Conservation (phyloP, 2,888 invertebrate species). For the Synanthedon tipuliformis region DNA sequence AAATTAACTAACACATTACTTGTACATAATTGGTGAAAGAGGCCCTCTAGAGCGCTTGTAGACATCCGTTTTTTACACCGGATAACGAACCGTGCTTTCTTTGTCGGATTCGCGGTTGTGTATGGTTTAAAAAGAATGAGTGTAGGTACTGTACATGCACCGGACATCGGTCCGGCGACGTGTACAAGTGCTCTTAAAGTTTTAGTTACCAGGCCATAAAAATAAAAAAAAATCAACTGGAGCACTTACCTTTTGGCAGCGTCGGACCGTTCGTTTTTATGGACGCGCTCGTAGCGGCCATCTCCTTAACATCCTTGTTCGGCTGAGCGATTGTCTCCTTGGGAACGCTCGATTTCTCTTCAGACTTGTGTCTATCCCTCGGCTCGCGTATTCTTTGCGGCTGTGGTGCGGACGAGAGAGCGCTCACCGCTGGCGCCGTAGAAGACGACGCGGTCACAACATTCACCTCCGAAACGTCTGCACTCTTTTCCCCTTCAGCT, state of each 20-base stretch:
- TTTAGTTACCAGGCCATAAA: neutral
- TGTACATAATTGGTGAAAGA: no score
- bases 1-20: no score
- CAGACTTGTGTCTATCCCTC: slow-evolving; percentile 31
- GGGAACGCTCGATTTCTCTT: slow-evolving; percentile 19
- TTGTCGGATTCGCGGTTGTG: no score
- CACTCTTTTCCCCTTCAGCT: slow-evolving; percentile 19
- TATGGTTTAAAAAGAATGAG: no score
- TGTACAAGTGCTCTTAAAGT: neutral
- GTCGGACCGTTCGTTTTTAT: slow-evolving; percentile 36
- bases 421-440: neutral
- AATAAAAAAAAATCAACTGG: neutral
- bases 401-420: slow-evolving; percentile 7
- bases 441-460: slow-evolving; percentile 6
- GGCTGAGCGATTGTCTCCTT: slow-evolving; percentile 15
- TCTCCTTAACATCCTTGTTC: slow-evolving; percentile 18
- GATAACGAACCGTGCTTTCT: no score
- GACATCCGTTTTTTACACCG: no score
- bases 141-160: no score
- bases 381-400: slow-evolving; percentile 38
- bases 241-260: slow-evolving; percentile 30
- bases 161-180: no score
- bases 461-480: slow-evolving; percentile 27
- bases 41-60: no score
- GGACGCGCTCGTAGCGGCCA: slow-evolving; percentile 12